Evolutionary conservation across 2,113 vertebrate species (phyloP).

Genomic region (Phoenicopterus ruber): DNA sequence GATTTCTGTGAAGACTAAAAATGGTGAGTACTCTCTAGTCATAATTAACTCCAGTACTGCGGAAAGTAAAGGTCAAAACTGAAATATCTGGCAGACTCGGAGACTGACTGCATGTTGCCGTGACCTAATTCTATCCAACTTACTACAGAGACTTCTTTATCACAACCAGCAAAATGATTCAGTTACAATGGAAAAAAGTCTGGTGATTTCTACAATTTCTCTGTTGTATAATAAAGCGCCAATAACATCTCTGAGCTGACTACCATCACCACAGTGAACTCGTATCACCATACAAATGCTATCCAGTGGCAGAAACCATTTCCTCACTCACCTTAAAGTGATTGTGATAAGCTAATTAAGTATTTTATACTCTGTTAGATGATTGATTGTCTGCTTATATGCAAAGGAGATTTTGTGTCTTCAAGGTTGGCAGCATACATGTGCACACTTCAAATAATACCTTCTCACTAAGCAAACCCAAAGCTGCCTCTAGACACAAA

Average conservation of each 20-base stretch:
- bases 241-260: background rate
- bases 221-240: background rate
- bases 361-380: background rate
- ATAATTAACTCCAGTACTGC: background rate
- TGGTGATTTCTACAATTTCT: background rate
- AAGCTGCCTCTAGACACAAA: background rate
- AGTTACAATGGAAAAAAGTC: background rate
- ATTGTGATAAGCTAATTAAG: background rate
- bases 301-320: background rate
- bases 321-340: background rate
- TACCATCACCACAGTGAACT: background rate
- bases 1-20: background rate
- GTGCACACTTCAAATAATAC: background rate
- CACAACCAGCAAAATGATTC: background rate
- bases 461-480: background rate
- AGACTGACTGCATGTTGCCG: background rate
- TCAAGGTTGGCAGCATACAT: background rate
- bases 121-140: slow-evolving; percentile 52
- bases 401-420: background rate
- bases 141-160: slow-evolving; percentile 54
- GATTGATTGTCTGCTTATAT: background rate
- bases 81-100: slow-evolving; percentile 26
- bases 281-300: background rate
- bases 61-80: slow-evolving; percentile 48
- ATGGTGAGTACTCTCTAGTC: background rate